A percentile compares a stretch with the other conserved stretches of the same genome.
phyloP scores from a whole-genome alignment of 2,797 vertebrate species.

The Antennarius maculatus region DNA sequence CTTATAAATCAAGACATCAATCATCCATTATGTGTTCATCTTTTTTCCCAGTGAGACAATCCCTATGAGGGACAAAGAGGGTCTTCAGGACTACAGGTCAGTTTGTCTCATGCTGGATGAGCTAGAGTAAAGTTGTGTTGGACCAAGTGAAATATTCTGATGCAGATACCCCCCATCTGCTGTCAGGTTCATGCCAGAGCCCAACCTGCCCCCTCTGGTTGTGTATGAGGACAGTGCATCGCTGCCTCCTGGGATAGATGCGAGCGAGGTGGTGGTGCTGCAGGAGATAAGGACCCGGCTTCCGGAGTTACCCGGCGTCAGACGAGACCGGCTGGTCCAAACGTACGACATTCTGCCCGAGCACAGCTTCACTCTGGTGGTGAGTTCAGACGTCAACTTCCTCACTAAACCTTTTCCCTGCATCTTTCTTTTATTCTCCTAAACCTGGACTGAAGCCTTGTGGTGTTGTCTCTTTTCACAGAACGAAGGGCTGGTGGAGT shows the following conservation, averaged over 20 bases:
- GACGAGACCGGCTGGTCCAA: slow-evolving; percentile 86
- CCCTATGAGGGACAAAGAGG: slow-evolving; percentile 98
- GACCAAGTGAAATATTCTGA: background rate
- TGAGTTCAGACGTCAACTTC: slow-evolving; percentile 69
- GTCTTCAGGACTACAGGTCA: slow-evolving; percentile 97
- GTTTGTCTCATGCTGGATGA: background rate
- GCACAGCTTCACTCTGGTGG: slow-evolving; percentile 92
- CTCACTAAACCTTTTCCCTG: slow-evolving; percentile 10
- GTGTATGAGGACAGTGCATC: slow-evolving; percentile 86
- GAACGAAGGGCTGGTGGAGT: slow-evolving; percentile 94
- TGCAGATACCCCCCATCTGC: slow-evolving; percentile 8
- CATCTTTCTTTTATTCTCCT: slow-evolving; percentile 13
- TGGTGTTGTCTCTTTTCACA: slow-evolving; percentile 61
- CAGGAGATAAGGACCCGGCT: slow-evolving; percentile 84
- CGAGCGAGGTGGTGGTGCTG: slow-evolving; percentile 87
- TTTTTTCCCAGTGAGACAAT: slow-evolving; percentile 83
- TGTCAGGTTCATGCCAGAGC: slow-evolving; percentile 96
- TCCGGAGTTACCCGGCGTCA: slow-evolving; percentile 90
- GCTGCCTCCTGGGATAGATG: slow-evolving; percentile 76
- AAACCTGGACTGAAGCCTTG: background rate
- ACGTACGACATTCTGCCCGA: slow-evolving; percentile 88
- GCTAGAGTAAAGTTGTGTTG: too few relatives aligned
- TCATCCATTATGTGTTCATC: slow-evolving; percentile 5
- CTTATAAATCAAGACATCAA: background rate
- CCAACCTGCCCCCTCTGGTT: slow-evolving; percentile 94